phyloP scores from a whole-genome alignment of 2,113 vertebrate species.

The Pluvialis apricaria region DNA sequence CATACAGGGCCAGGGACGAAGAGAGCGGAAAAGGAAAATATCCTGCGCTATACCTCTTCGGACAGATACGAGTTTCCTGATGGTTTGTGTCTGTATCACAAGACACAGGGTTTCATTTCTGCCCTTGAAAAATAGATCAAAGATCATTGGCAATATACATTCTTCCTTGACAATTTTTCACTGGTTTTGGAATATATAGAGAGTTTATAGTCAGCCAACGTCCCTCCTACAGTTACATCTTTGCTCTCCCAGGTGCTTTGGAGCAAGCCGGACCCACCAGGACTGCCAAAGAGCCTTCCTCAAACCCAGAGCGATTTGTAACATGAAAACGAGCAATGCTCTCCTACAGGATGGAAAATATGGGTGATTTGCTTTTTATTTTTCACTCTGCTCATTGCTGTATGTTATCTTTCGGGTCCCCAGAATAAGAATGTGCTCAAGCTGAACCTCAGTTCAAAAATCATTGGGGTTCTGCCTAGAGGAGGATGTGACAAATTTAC shows the following conservation, averaged over 20 bases:
- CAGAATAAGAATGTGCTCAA: rapidly evolving
- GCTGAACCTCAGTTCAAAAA: not conserved
- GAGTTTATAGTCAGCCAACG: not conserved
- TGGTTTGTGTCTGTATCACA: not conserved
- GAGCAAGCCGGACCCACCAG: not conserved
- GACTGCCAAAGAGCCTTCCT: not conserved
- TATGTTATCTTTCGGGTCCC: not conserved
- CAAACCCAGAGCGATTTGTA: not conserved
- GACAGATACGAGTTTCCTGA: not conserved
- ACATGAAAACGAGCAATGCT: not conserved
- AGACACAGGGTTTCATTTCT: not conserved
- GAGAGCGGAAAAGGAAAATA: not conserved
- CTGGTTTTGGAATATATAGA: not conserved
- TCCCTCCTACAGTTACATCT: not conserved
- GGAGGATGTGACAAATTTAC: not conserved
- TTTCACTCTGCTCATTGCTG: not conserved
- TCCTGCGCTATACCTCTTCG: not conserved
- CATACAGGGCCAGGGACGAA: not conserved
- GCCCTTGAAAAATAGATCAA: not conserved
- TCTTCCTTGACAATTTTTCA: not conserved
- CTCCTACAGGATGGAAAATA: not conserved
- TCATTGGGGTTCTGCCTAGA: not conserved
- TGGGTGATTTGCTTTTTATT: rapidly evolving
- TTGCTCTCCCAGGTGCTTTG: not conserved
- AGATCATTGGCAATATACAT: not conserved